Base-by-base conservation (phyloP, 1,140 invertebrate genomes). In the Cydia splendana region DNA sequence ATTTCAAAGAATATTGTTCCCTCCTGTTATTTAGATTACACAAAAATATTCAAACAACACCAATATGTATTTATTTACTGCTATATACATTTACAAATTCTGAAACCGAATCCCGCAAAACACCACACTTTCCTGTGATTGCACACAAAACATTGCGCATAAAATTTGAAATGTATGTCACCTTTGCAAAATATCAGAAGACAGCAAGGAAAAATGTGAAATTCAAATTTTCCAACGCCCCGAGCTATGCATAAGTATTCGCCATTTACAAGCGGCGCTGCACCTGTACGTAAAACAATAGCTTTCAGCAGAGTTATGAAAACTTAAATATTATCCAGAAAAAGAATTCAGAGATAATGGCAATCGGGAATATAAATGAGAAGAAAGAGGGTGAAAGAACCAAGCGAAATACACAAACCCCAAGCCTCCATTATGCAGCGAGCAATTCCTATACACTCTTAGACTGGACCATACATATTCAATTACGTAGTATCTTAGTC, bases 211-310 rank as follows among this genome's bases (percentile, higher is more conserved):
- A 20, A 71, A 71, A 71, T 71, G 67, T 38, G 34, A 71, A 71
- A 42, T 71, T 71, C 67, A 71, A 71, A 71, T 71, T 62, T 71
- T 24, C 34, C 34, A 34, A 9, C 65, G 67, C 67, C 2, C 20
- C 28, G 30, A 67, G 28, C 67, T 42, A 18, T 71, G 67, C 67
- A 71, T 71, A 71, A 71, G 30, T 67, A 67, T 38, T 67, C 65
- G 30, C 30, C 67, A 71, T 71, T 71, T 71, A 45, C 30, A 69
- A 34, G 65, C 9, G 18, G 20, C 12, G 34, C 10, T 18, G n/a
- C 67, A 71, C 34, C 67, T 71, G 67, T 18, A 10, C 38, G 38
- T 62, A 62, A 71, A 71, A 71, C 67, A 71, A 71, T 71, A 45
- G 34, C 30, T 71, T 71, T 71, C 67, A 71, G 7, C 34, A 20